Percentiles rank a stretch among this genome's conserved stretches.
phyloP scores from a whole-genome alignment of 2,888 invertebrate species.

The Xylota sylvarum region DNA sequence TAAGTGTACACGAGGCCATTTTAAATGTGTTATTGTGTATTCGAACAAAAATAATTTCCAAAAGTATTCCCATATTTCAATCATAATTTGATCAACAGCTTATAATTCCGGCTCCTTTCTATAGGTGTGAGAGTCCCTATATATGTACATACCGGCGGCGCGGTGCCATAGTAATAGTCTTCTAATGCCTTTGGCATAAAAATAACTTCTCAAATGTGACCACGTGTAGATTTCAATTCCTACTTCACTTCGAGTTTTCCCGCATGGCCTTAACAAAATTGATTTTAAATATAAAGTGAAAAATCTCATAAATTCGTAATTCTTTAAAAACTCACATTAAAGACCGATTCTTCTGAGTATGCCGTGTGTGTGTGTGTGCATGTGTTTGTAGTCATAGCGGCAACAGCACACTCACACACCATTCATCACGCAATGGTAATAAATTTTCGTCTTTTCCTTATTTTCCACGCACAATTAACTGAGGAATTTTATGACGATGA shows the following conservation, averaged over 20 bases:
- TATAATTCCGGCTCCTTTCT: too few species aligned
- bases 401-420: not conserved
- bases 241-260: not conserved
- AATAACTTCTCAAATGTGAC: not conserved
- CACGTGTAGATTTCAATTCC: not conserved
- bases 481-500: slow-evolving; percentile 43
- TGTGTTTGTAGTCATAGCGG: not conserved
- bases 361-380: not conserved
- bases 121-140: too few species aligned
- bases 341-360: not conserved
- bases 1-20: too few species aligned
- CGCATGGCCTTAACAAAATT: not conserved
- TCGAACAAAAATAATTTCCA: not conserved
- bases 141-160: too few species aligned
- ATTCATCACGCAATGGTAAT: slow-evolving; percentile 38
- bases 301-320: slow-evolving; percentile 7
- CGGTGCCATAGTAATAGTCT: not conserved
- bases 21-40: too few species aligned
- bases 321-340: slow-evolving; percentile 13
- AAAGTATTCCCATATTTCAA: not conserved
- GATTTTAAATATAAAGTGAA: slow-evolving; percentile 1
- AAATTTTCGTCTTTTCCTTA: slow-evolving; percentile 20
- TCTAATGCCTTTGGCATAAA: not conserved
- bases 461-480: slow-evolving; percentile 57
- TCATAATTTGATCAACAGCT: not conserved